A percentile compares a stretch with the other conserved stretches of the same genome.
phyloP scores from a whole-genome alignment of 2,888 invertebrate genomes.

The Podotricha telesiphe region DNA sequence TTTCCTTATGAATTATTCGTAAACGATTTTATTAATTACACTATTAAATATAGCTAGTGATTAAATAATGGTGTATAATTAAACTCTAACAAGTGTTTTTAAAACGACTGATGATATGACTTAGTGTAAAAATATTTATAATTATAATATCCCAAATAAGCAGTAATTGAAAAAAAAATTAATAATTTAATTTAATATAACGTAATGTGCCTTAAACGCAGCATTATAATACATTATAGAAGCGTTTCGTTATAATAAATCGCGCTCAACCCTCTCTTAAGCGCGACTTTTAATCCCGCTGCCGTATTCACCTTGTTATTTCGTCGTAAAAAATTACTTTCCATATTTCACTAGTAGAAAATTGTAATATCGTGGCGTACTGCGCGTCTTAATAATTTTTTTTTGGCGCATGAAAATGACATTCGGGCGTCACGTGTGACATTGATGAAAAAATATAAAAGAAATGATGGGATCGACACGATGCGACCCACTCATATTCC shows the following conservation, averaged over 20 bases:
- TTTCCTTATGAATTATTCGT: constrained; percentile 24
- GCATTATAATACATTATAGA: constrained; percentile 37
- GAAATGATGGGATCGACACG: constrained; percentile 75
- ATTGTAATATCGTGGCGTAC: constrained; percentile 78
- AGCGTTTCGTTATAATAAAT: constrained; percentile 52
- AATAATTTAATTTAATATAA: constrained; percentile 29
- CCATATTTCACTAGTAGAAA: constrained; percentile 82
- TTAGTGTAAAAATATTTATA: not conserved
- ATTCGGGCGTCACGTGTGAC: constrained; percentile 82
- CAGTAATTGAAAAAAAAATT: constrained; percentile 13
- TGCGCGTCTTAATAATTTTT: constrained; percentile 80
- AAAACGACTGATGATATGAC: not conserved
- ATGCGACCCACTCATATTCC: constrained; percentile 44
- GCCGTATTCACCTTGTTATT: constrained; percentile 76
- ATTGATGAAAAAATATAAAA: constrained; percentile 84
- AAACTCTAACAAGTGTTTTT: constrained; percentile 11
- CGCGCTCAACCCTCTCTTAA: constrained; percentile 64
- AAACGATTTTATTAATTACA: constrained; percentile 23
- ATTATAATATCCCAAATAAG: not conserved
- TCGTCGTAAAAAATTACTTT: constrained; percentile 82
- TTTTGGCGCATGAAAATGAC: constrained; percentile 82
- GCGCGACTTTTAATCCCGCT: constrained; percentile 70
- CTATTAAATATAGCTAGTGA: constrained; percentile 16
- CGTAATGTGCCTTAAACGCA: constrained; percentile 41
- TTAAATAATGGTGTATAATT: constrained; percentile 19